phyloP scores from a whole-genome alignment of 1,140 invertebrate genomes.

The Ephestia elutella region DNA sequence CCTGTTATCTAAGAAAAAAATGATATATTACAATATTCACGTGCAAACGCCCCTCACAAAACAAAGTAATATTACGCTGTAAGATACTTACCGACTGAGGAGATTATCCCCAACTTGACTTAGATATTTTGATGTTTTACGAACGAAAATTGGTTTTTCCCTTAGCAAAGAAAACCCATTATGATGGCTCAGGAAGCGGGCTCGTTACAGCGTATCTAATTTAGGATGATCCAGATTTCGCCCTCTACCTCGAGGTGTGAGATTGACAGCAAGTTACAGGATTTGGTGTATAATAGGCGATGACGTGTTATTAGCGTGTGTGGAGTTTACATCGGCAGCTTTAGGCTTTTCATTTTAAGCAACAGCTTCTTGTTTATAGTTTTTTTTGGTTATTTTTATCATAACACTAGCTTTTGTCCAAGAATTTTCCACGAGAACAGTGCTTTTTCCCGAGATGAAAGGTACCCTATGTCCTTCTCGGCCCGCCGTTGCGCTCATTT shows the following conservation, averaged over 20 bases:
- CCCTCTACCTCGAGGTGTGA: slow-evolving; percentile 33
- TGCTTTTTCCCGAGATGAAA: no score
- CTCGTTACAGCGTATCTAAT: slow-evolving; percentile 43
- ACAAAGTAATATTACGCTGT: slow-evolving; percentile 30
- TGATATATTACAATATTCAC: not conserved
- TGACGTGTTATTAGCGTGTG: no score
- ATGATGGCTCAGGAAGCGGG: slow-evolving; percentile 25
- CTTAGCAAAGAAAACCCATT: slow-evolving; percentile 43
- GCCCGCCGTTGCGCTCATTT: no score
- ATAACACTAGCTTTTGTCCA: no score
- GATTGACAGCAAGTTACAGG: slow-evolving; percentile 20
- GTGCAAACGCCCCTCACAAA: slow-evolving; percentile 12
- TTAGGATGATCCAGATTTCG: slow-evolving; percentile 39
- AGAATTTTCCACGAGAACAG: no score
- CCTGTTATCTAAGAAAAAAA: no score
- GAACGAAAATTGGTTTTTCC: slow-evolving; percentile 42
- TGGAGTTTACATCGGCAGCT: no score
- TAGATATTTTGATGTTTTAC: slow-evolving; percentile 46
- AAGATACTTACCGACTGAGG: slow-evolving; percentile 36
- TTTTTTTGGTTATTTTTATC: no score
- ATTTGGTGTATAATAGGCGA: no score
- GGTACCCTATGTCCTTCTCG: no score
- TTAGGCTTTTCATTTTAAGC: no score
- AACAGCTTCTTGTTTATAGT: no score
- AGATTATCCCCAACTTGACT: slow-evolving; percentile 42